Evolutionary conservation across 1,140 invertebrate genomes (phyloP).

Genomic region (Ericerus pela): DNA sequence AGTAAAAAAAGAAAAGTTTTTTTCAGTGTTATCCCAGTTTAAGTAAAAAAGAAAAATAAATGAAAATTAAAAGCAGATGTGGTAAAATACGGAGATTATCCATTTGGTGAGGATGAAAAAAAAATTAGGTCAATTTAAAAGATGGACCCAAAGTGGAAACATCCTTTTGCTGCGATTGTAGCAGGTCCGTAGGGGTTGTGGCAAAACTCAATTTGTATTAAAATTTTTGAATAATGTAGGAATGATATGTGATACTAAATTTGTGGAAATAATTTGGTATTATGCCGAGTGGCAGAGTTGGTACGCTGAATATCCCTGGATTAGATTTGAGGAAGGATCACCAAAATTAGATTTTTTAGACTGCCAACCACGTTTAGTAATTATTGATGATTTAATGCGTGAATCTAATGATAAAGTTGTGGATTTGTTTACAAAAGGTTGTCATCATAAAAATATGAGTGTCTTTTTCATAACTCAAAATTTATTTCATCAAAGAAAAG

Average conservation of each 20-base stretch:
- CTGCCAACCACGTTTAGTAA: background rate
- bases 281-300: background rate
- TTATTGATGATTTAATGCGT: conserved; percentile 18
- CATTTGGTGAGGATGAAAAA: too few species aligned
- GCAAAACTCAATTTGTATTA: conserved; percentile 15
- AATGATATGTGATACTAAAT: background rate
- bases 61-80: too few species aligned
- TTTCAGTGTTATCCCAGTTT: too few species aligned
- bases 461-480: too few species aligned
- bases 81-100: too few species aligned
- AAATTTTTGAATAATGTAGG: conserved; percentile 12
- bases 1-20: too few species aligned
- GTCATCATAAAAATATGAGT: too few species aligned
- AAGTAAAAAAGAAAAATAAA: too few species aligned
- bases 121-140: too few species aligned
- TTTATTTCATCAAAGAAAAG: too few species aligned
- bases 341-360: background rate
- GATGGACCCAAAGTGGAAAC: too few species aligned
- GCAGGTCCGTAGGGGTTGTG: conserved; percentile 7
- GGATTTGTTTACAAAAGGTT: too few species aligned
- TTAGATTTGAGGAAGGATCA: background rate
- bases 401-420: conserved; percentile 6
- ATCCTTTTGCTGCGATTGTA: conserved; percentile 1
- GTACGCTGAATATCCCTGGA: background rate
- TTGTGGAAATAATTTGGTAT: background rate